Percentiles rank a stretch among this genome's conserved stretches.
Conservation (phyloP, 2,113 vertebrate species). For the Hydropotes inermis region DNA sequence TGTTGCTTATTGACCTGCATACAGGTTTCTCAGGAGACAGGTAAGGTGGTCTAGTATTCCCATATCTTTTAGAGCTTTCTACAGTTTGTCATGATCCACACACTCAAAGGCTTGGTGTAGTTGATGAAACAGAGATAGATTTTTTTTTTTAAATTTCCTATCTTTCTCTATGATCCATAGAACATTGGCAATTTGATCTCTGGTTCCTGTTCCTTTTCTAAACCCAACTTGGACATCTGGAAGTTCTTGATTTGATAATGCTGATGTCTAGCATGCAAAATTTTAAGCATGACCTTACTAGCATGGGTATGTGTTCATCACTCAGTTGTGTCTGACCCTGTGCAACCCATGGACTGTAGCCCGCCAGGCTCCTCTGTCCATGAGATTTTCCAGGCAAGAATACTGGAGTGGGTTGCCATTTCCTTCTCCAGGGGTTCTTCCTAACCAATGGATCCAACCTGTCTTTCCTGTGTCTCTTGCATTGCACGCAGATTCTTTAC, state of each 20-base stretch:
- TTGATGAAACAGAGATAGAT: neutral
- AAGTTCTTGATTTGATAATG: neutral
- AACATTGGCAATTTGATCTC: neutral
- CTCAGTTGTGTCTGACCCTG: neutral
- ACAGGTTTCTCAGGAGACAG: neutral
- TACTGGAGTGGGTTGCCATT: neutral
- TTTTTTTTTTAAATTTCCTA: fast-evolving
- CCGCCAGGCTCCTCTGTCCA: neutral
- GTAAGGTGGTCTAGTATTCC: neutral
- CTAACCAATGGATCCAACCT: neutral
- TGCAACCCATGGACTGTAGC: neutral
- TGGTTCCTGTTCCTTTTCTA: neutral
- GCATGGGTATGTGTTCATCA: neutral
- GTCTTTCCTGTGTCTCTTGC: neutral
- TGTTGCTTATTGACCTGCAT: neutral
- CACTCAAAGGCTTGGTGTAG: neutral
- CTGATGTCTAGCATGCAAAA: neutral
- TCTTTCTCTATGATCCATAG: neutral
- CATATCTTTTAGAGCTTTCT: neutral
- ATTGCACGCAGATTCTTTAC: neutral
- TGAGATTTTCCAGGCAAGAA: neutral
- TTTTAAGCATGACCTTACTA: neutral
- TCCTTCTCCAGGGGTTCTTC: neutral
- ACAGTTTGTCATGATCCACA: neutral
- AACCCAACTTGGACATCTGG: neutral